Evolutionary conservation across 2,797 vertebrate genomes (phyloP).

Genomic region (Anguilla marmorata): DNA sequence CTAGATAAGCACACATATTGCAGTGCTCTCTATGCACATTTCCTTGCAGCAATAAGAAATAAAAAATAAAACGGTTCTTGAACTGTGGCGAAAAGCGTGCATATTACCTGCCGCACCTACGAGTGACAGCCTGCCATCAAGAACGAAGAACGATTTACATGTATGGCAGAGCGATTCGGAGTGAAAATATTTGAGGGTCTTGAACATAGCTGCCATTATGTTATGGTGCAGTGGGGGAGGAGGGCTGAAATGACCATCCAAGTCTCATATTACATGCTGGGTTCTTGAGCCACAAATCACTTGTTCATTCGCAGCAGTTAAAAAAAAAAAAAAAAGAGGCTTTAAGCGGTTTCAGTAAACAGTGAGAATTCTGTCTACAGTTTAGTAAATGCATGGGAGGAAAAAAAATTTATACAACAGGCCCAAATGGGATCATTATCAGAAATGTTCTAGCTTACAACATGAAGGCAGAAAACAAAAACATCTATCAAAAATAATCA

Average conservation of each 20-base stretch:
- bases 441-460: neutral
- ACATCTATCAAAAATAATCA: neutral
- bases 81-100: slow-evolving; percentile 38
- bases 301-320: slow-evolving; percentile 52
- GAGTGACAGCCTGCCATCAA: slow-evolving; percentile 18
- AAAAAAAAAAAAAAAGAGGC: slow-evolving; percentile 24
- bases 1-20: neutral
- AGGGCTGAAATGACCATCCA: slow-evolving; percentile 56
- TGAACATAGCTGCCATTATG: slow-evolving; percentile 63
- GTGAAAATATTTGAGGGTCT: slow-evolving; percentile 39
- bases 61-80: slow-evolving; percentile 25
- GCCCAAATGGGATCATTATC: neutral
- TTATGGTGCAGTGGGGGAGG: slow-evolving; percentile 60
- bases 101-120: slow-evolving; percentile 29
- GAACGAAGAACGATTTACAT: slow-evolving; percentile 51
- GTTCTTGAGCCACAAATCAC: slow-evolving; percentile 76
- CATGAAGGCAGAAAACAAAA: neutral
- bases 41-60: slow-evolving; percentile 29
- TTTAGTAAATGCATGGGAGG: neutral
- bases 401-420: neutral
- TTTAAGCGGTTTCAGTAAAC: slow-evolving; percentile 16
- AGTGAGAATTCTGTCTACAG: neutral
- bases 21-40: slow-evolving; percentile 7
- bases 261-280: slow-evolving; percentile 75
- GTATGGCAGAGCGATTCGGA: slow-evolving; percentile 43